phyloP scores from a whole-genome alignment of 2,113 vertebrate species.

The Crotalus viridis region DNA sequence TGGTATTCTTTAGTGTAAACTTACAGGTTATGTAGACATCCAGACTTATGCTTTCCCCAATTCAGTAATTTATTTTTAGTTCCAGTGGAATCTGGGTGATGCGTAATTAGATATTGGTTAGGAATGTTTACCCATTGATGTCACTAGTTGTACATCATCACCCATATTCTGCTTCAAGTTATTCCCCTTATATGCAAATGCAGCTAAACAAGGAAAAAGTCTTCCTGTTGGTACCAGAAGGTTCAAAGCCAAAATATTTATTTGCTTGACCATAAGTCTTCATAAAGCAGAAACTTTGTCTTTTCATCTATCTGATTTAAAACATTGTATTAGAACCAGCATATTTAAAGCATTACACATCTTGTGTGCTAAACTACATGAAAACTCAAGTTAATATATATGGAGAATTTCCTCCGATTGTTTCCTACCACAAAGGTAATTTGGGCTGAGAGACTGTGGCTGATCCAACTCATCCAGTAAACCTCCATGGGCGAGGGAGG shows the following conservation, averaged over 20 bases:
- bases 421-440: neutral
- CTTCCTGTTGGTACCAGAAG: neutral
- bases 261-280: neutral
- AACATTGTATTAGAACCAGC: neutral
- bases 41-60: neutral
- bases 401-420: neutral
- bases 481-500: neutral
- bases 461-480: neutral
- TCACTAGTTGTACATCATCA: neutral
- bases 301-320: neutral
- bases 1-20: neutral
- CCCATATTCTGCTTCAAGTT: neutral
- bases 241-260: neutral
- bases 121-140: neutral
- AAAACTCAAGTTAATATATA: neutral
- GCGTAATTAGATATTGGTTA: neutral
- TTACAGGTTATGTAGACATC: neutral
- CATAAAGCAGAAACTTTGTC: neutral
- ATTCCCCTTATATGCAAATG: too few relatives aligned
- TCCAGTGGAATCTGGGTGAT: neutral
- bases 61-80: neutral
- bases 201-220: neutral
- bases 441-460: neutral
- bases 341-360: neutral
- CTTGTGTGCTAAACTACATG: neutral